Percentiles rank a stretch among this genome's conserved stretches.
Evolutionary conservation across 2,113 vertebrate genomes (phyloP).

Genomic region (Elachura formosa): DNA sequence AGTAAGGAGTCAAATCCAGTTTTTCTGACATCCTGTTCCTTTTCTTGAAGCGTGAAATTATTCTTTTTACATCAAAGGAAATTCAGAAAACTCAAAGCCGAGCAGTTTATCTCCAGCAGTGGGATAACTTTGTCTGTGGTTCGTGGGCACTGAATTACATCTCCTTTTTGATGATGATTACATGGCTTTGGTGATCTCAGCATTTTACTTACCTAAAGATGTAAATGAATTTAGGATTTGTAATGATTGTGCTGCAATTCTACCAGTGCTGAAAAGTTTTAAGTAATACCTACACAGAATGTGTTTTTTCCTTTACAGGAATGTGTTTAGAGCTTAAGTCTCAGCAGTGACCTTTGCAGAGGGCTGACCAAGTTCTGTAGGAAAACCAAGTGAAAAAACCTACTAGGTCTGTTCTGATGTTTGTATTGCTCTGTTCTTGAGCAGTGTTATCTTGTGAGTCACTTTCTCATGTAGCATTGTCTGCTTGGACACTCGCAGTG

Average conservation of each 20-base stretch:
- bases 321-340: neutral
- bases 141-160: neutral
- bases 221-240: neutral
- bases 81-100: neutral
- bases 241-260: neutral
- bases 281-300: neutral
- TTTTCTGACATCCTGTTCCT: neutral
- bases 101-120: neutral
- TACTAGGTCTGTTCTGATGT: neutral
- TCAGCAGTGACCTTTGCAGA: neutral
- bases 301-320: neutral
- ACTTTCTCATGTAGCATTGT: neutral
- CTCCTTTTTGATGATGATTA: conserved; percentile 2
- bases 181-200: neutral
- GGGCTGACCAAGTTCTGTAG: neutral
- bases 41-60: conserved; percentile 21
- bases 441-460: neutral
- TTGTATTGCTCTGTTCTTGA: neutral
- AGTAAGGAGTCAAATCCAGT: neutral
- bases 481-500: neutral
- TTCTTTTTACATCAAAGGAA: conserved; percentile 23
- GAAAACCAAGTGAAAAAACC: neutral
- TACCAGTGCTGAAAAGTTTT: neutral
- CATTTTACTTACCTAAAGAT: neutral
- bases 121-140: neutral